These are phyloP conservation scores for Conus canariensis DNA, from an alignment of 2,888 invertebrate genomes.

Conservation along the genomic window DNA sequence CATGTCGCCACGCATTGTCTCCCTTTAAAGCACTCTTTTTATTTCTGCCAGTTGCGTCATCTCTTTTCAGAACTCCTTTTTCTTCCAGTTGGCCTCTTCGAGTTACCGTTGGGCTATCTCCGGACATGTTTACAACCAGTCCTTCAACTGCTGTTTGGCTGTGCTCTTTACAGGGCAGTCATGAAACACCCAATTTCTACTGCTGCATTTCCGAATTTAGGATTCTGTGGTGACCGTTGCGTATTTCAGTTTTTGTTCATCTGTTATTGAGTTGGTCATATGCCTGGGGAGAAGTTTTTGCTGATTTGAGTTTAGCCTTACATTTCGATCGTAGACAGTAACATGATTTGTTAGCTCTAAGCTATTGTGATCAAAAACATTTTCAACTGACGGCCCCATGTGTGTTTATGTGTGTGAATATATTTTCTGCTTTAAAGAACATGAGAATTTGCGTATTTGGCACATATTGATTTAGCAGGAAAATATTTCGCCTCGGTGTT, in stretches of 20 bases:
- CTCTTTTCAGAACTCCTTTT: background rate
- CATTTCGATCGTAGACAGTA: background rate
- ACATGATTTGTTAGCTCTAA: background rate
- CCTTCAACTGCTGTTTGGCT: background rate
- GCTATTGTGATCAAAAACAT: background rate
- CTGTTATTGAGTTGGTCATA: background rate
- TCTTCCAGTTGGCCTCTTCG: background rate
- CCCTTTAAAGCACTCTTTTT: conserved; percentile 58
- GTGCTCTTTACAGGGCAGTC: background rate
- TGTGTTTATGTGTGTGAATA: background rate
- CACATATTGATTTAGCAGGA: background rate
- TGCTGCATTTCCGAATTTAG: conserved; percentile 11
- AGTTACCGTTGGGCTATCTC: background rate
- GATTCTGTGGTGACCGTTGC: background rate
- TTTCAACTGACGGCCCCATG: background rate
- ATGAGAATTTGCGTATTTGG: background rate
- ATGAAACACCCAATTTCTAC: background rate
- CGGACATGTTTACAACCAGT: background rate
- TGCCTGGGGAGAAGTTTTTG: background rate
- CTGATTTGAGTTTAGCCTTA: background rate
- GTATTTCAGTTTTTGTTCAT: background rate
- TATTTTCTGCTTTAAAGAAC: background rate
- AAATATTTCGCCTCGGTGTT: no score
- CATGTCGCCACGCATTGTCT: conserved; percentile 75
- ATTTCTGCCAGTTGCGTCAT: background rate